These are phyloP conservation scores for Caretta caretta DNA, from an alignment of 2,113 vertebrate species.

Conservation along the genomic window DNA sequence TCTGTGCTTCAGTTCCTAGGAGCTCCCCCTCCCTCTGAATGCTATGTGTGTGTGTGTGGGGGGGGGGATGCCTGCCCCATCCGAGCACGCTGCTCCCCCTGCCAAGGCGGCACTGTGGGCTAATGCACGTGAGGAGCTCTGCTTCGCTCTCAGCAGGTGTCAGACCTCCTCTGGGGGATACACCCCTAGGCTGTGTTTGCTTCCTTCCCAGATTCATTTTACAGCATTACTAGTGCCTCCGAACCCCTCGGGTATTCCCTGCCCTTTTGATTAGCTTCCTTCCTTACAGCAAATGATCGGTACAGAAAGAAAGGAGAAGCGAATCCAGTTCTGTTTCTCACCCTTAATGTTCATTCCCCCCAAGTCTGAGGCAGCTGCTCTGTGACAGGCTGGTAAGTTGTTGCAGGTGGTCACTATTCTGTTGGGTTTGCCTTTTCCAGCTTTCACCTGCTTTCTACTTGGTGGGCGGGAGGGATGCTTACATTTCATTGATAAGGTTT, in stretches of 20 bases:
- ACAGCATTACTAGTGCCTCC: neutral
- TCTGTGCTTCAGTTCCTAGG: neutral
- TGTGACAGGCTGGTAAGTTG: neutral
- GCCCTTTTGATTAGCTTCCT: slow-evolving; percentile 55
- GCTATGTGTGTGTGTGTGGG: no score
- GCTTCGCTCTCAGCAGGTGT: slow-evolving; percentile 43
- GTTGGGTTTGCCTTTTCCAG: neutral
- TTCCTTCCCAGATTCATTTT: slow-evolving; percentile 33
- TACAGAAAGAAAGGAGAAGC: neutral
- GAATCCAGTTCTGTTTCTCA: neutral
- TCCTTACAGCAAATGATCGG: slow-evolving; percentile 11
- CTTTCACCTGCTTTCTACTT: neutral
- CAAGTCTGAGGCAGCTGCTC: neutral
- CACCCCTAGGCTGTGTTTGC: neutral
- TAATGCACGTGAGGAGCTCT: slow-evolving; percentile 41
- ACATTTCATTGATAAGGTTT: neutral
- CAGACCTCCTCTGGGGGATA: slow-evolving; percentile 8
- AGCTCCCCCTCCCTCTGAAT: neutral
- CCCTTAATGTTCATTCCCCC: neutral
- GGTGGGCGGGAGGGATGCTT: neutral
- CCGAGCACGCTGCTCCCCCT: neutral
- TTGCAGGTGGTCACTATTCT: neutral
- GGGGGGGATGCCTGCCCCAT: neutral
- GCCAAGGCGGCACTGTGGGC: neutral
- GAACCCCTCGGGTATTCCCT: slow-evolving; percentile 2